Conservation (phyloP, 2,888 invertebrate genomes). For the Patella caerulea region DNA sequence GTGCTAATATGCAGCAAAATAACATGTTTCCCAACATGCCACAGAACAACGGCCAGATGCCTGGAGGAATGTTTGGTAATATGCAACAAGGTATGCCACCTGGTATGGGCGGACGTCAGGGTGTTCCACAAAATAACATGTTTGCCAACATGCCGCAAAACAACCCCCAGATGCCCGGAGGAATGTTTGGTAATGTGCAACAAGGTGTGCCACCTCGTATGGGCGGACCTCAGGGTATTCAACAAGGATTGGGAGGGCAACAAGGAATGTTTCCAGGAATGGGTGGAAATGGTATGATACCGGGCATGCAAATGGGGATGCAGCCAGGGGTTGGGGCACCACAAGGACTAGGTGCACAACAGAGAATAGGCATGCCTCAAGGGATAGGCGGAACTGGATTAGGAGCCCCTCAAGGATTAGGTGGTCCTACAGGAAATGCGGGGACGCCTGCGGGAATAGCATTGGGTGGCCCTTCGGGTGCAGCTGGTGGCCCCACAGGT, state of each 20-base stretch:
- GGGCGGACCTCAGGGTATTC: neutral
- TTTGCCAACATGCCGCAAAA: no score
- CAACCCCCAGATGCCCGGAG: neutral
- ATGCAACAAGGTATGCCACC: neutral
- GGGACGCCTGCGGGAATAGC: no score
- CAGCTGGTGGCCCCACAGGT: no score
- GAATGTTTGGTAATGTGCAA: neutral
- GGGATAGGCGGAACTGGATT: neutral
- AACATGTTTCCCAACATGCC: no score
- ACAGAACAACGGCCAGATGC: no score
- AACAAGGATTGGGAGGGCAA: neutral
- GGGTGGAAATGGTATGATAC: neutral
- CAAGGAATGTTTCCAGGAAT: constrained; percentile 2
- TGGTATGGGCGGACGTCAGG: neutral
- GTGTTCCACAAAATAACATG: neutral
- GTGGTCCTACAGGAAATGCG: no score
- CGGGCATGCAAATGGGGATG: neutral
- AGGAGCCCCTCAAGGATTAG: neutral
- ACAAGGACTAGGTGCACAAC: neutral
- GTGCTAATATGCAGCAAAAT: no score
- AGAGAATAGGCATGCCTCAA: neutral
- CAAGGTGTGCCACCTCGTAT: neutral
- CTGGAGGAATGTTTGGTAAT: neutral
- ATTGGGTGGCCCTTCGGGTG: no score
- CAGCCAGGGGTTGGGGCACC: neutral